A percentile compares a stretch with the other conserved stretches of the same genome.
These are phyloP conservation scores for Platyscapa corneri DNA, from an alignment of 1,140 invertebrate genomes.

Conservation along the genomic window DNA sequence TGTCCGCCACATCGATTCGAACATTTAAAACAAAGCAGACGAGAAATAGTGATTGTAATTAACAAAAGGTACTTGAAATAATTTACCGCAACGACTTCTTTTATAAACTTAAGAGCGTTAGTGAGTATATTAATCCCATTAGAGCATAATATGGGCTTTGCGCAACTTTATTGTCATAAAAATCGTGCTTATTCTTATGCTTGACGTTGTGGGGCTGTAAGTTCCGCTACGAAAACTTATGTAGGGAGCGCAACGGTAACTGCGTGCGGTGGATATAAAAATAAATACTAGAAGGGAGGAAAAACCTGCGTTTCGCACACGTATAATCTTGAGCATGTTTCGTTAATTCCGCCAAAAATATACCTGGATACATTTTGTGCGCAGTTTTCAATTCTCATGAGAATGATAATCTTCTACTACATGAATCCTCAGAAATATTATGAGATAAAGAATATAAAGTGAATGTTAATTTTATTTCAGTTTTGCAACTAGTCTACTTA, in stretches of 20 bases:
- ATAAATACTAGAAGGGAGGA: slow-evolving; percentile 10
- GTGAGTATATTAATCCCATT: not conserved
- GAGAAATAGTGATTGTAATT: not conserved
- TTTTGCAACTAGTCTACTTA: not conserved
- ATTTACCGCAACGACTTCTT: not conserved
- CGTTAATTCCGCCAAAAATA: not conserved
- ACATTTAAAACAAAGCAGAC: not conserved
- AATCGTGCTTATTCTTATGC: slow-evolving; percentile 6
- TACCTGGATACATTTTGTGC: not conserved
- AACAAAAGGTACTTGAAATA: not conserved
- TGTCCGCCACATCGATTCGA: not conserved
- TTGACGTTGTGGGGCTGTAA: not conserved
- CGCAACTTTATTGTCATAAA: slow-evolving; percentile 24
- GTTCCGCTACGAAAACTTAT: not conserved
- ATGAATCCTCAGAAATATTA: not conserved
- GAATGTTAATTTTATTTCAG: not conserved
- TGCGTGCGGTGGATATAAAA: not conserved
- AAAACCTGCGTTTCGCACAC: not conserved
- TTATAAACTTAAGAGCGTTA: not conserved
- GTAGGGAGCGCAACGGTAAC: not conserved
- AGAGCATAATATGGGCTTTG: not conserved
- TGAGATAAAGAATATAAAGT: not conserved
- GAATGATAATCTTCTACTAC: not conserved
- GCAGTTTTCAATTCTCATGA: not conserved
- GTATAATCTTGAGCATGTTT: not conserved